These are phyloP conservation scores for Macrotus californicus DNA, from an alignment of 2,113 vertebrate genomes.

Conservation along the genomic window DNA sequence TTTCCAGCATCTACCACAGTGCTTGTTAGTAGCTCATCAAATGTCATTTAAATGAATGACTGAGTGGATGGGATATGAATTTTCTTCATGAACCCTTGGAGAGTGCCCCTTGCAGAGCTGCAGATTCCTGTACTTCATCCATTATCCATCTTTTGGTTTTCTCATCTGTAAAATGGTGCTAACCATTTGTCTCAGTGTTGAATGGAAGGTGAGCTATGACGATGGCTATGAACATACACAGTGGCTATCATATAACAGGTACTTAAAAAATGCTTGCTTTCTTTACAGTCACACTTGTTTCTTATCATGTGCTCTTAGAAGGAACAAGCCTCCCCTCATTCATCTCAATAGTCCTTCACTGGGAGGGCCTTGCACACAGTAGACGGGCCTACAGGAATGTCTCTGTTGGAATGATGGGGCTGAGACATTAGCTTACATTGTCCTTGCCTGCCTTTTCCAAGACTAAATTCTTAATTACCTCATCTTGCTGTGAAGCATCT, in stretches of 20 bases:
- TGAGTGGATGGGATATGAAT: not conserved
- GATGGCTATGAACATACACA: no score
- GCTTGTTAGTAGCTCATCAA: not conserved
- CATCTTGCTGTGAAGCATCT: not conserved
- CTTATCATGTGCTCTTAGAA: not conserved
- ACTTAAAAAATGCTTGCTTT: not conserved
- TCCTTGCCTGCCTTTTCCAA: not conserved
- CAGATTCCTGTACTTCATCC: not conserved
- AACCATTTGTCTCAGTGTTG: not conserved
- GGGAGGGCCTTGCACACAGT: not conserved
- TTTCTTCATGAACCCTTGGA: not conserved
- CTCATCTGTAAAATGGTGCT: not conserved
- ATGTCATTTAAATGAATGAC: not conserved
- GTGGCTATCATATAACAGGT: not conserved
- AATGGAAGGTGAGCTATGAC: not conserved
- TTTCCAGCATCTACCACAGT: not conserved
- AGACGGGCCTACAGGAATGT: no score
- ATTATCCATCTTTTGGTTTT: not conserved
- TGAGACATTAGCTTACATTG: not conserved
- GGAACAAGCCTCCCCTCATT: not conserved
- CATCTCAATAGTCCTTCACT: not conserved
- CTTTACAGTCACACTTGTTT: not conserved
- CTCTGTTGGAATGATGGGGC: not conserved
- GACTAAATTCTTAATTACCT: slow-evolving; percentile 30
- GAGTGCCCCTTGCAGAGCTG: not conserved